Conservation (phyloP, 2,797 vertebrate genomes). For the Esox lucius region DNA sequence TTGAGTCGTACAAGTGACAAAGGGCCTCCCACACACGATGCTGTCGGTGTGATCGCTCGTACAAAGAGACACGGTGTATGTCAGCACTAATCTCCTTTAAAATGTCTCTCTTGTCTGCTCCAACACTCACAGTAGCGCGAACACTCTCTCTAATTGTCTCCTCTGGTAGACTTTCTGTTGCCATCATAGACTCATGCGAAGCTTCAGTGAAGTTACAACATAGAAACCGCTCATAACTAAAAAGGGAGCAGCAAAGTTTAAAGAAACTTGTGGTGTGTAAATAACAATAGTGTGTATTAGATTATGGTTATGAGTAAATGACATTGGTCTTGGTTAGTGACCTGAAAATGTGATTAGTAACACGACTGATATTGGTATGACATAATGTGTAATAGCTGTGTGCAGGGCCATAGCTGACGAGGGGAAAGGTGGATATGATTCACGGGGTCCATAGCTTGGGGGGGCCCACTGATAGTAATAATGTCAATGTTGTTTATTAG, state of each 20-base stretch:
- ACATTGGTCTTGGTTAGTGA: neutral
- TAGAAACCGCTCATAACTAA: neutral
- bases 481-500: too few relatives aligned
- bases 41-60: conserved; percentile 71
- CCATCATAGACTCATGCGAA: conserved; percentile 61
- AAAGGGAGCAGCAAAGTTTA: neutral
- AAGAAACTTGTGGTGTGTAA: neutral
- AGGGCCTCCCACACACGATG: conserved; percentile 76
- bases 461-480: too few relatives aligned
- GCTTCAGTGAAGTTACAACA: conserved; percentile 28
- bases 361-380: neutral
- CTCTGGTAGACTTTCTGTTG: conserved; percentile 51
- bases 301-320: neutral
- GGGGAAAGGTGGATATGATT: too few relatives aligned
- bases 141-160: conserved; percentile 70
- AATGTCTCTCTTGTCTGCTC: conserved; percentile 76
- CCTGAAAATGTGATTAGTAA: neutral
- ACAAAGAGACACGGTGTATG: conserved; percentile 73
- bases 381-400: neutral
- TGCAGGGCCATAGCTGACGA: too few relatives aligned
- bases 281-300: neutral
- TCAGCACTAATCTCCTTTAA: conserved; percentile 78
- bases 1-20: conserved; percentile 78
- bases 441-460: too few relatives aligned
- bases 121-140: conserved; percentile 57